These are phyloP conservation scores for Xiphophorus birchmanni DNA, from an alignment of 2,797 vertebrate genomes.

Conservation along the genomic window DNA sequence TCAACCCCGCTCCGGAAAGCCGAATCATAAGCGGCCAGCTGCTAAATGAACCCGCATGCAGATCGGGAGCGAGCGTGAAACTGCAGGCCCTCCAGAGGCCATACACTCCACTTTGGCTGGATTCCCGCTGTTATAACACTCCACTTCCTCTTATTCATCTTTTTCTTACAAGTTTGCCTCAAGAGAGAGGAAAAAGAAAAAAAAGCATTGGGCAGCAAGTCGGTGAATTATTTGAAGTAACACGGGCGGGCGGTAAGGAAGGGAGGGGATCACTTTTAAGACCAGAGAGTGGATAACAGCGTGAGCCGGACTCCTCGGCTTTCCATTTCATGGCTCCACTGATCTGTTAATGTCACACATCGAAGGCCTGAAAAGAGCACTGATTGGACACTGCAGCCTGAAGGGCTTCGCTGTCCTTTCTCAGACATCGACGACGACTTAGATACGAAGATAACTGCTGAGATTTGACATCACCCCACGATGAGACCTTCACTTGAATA, in stretches of 20 bases:
- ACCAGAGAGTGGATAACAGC: slow-evolving; percentile 43
- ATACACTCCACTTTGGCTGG: slow-evolving; percentile 33
- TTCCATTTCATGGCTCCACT: slow-evolving; percentile 53
- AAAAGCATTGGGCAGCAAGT: slow-evolving; percentile 15
- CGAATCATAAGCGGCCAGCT: slow-evolving; percentile 41
- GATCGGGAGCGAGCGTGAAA: slow-evolving; percentile 49
- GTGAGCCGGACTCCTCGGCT: slow-evolving; percentile 30
- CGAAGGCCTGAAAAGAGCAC: slow-evolving; percentile 52
- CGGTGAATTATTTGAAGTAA: slow-evolving; percentile 40
- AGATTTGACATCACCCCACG: slow-evolving; percentile 34
- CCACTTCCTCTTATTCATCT: slow-evolving; percentile 44
- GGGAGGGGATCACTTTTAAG: slow-evolving; percentile 31
- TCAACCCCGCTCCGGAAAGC: slow-evolving; percentile 26
- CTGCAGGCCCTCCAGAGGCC: slow-evolving; percentile 54
- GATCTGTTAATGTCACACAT: slow-evolving; percentile 64
- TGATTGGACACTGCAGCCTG: slow-evolving; percentile 56
- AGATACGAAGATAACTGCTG: slow-evolving; percentile 34
- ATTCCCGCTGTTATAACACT: slow-evolving; percentile 43
- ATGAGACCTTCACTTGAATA: slow-evolving; percentile 32
- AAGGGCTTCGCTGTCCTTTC: slow-evolving; percentile 47
- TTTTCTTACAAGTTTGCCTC: slow-evolving; percentile 26
- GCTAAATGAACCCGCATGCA: slow-evolving; percentile 42
- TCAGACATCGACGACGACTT: slow-evolving; percentile 34
- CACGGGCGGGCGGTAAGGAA: neutral
- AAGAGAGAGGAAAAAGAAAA: neutral